These are phyloP conservation scores for Capra hircus DNA, from an alignment of 2,113 vertebrate species.

Conservation along the genomic window DNA sequence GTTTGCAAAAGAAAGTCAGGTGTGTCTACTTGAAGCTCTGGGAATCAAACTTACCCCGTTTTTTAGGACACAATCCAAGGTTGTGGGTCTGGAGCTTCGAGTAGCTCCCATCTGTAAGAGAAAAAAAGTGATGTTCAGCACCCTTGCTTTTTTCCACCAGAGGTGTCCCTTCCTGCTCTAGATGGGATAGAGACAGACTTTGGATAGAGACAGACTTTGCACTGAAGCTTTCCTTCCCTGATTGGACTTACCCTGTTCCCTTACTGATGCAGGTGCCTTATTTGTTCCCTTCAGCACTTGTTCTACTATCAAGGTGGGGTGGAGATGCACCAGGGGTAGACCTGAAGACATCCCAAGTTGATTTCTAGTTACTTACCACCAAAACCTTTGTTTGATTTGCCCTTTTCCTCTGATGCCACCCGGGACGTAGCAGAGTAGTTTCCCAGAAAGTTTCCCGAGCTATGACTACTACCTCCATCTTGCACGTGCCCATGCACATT, in stretches of 20 bases:
- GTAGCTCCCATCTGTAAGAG: neutral
- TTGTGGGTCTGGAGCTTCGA: neutral
- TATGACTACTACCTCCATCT: neutral
- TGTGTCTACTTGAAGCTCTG: neutral
- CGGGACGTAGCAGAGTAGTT: neutral
- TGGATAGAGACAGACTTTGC: neutral
- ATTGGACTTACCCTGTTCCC: neutral
- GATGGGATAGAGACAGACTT: neutral
- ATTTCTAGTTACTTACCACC: neutral
- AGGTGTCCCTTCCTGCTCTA: neutral
- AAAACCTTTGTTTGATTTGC: neutral
- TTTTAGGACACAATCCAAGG: neutral
- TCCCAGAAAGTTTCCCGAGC: neutral
- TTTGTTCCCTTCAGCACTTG: neutral
- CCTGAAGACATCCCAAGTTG: neutral
- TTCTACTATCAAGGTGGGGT: neutral
- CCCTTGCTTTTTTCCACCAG: neutral
- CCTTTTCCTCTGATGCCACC: neutral
- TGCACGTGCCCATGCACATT: neutral
- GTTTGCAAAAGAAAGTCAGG: neutral
- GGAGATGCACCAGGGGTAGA: neutral
- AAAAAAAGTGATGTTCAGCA: neutral
- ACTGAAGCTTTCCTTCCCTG: neutral
- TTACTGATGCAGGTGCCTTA: neutral
- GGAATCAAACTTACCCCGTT: neutral